Conservation (phyloP, 2,113 vertebrate genomes). For the Puntigrus tetrazona region DNA sequence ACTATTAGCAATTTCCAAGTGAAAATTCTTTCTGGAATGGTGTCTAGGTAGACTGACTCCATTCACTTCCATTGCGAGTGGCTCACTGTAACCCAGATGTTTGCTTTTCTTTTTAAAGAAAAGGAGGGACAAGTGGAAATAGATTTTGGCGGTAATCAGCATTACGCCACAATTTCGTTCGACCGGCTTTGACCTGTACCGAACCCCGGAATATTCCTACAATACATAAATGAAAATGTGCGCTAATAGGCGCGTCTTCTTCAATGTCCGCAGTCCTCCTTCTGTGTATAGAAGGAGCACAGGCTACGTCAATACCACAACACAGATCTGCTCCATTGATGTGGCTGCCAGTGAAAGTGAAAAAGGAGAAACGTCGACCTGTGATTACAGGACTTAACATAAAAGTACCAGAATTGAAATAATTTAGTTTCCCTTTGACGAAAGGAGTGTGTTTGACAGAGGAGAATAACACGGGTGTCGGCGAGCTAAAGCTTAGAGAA, state of each 20-base stretch:
- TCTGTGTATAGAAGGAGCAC: neutral
- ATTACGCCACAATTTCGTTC: neutral
- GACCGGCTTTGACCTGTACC: neutral
- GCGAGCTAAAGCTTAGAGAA: slow-evolving; percentile 48
- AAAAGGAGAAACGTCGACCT: slow-evolving; percentile 44
- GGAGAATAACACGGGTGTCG: slow-evolving; percentile 63
- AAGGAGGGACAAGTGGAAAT: neutral
- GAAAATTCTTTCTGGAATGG: neutral
- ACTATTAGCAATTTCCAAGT: neutral
- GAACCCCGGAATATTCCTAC: neutral
- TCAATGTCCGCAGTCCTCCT: neutral
- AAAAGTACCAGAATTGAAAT: slow-evolving; percentile 66
- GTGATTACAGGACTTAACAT: slow-evolving; percentile 59
- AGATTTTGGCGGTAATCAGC: neutral
- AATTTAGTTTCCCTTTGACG: slow-evolving; percentile 66
- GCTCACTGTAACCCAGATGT: neutral
- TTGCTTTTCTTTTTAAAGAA: neutral
- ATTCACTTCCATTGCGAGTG: neutral
- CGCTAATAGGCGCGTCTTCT: neutral
- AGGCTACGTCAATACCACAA: slow-evolving; percentile 16
- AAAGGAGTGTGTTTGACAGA: slow-evolving; percentile 59
- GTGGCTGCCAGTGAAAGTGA: slow-evolving; percentile 47
- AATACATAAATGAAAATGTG: neutral
- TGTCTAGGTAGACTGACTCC: neutral
- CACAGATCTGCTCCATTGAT: slow-evolving; percentile 46